Evolutionary conservation across 2,797 vertebrate genomes (phyloP).

Genomic region (Cynopterus sphinx): DNA sequence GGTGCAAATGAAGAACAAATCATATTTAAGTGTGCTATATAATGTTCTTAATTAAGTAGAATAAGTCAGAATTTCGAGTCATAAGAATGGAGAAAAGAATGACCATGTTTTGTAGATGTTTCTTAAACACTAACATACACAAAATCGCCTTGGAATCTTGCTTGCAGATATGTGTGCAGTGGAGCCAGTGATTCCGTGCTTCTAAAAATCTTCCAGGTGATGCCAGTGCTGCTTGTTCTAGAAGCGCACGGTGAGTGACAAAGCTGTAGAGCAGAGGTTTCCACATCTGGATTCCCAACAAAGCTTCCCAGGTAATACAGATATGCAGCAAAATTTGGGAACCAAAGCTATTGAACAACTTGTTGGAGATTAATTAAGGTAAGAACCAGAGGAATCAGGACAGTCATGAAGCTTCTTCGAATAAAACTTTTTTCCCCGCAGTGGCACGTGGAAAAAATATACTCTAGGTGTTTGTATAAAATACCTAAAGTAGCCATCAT

Average conservation of each 20-base stretch:
- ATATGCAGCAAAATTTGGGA: neutral
- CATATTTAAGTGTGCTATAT: neutral
- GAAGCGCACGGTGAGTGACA: neutral
- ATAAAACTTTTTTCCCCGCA: neutral
- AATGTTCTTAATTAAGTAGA: neutral
- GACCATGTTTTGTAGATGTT: neutral
- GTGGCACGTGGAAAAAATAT: neutral
- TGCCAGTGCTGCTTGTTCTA: neutral
- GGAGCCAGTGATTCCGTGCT: neutral
- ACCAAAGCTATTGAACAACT: neutral
- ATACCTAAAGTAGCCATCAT: neutral
- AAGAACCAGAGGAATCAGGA: neutral
- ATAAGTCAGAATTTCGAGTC: neutral
- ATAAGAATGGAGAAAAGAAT: neutral
- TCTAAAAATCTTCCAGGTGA: neutral
- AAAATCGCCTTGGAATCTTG: neutral
- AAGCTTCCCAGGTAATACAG: neutral
- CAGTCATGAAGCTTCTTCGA: neutral
- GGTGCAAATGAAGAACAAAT: neutral
- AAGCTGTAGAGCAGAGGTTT: neutral
- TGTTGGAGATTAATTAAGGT: neutral
- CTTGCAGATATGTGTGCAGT: neutral
- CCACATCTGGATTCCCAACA: neutral
- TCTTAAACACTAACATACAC: neutral
- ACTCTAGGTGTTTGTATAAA: neutral